A percentile compares a stretch with the other conserved stretches of the same genome.
phyloP scores from a whole-genome alignment of 2,797 vertebrate genomes.

The Coreius guichenoti region DNA sequence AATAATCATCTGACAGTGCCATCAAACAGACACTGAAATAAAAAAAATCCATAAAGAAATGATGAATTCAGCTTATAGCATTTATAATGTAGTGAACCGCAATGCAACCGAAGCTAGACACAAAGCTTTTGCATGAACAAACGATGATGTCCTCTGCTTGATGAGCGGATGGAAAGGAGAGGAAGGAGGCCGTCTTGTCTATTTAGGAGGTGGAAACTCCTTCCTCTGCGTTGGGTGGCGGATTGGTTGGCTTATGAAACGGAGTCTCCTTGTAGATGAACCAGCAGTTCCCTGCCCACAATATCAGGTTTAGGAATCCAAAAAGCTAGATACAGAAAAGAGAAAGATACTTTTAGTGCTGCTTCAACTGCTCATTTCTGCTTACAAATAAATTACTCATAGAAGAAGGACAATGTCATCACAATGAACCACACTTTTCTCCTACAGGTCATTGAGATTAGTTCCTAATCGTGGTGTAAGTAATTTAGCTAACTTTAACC shows the following conservation, averaged over 20 bases:
- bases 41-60: not conserved
- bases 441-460: not conserved
- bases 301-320: constrained; percentile 91
- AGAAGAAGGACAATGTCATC: not conserved
- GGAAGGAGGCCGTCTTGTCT: constrained; percentile 24
- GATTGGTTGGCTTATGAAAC: constrained; percentile 80
- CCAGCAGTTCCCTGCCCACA: constrained; percentile 95
- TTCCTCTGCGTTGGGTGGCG: constrained; percentile 75
- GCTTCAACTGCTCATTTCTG: not conserved
- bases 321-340: constrained; percentile 80
- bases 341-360: not conserved
- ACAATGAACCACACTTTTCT: not conserved
- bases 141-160: constrained; percentile 57
- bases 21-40: constrained; percentile 20
- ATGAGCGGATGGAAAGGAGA: constrained; percentile 45
- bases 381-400: not conserved
- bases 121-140: constrained; percentile 52
- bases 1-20: constrained; percentile 24
- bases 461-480: not conserved
- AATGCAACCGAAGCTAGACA: constrained; percentile 25
- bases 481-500: not conserved
- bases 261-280: constrained; percentile 94
- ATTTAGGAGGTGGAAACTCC: constrained; percentile 71
- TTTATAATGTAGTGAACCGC: constrained; percentile 24
- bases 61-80: constrained; percentile 30